Percentiles rank a stretch among this genome's conserved stretches.
Evolutionary conservation across 2,113 vertebrate genomes (phyloP).

Genomic region (Lagopus leucura): DNA sequence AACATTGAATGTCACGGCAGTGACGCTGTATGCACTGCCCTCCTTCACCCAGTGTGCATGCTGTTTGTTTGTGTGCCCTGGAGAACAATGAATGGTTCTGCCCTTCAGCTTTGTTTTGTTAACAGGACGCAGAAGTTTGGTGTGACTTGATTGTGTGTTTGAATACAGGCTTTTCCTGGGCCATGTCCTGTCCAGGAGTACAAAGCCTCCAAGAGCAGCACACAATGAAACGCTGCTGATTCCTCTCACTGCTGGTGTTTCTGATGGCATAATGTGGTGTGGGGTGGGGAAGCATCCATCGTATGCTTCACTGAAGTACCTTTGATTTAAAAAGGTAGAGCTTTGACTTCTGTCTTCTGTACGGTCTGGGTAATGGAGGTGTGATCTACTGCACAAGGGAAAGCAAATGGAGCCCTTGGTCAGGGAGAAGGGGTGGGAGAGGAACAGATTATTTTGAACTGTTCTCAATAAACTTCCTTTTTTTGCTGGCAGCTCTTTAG

Average conservation of each 20-base stretch:
- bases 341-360: background rate
- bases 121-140: background rate
- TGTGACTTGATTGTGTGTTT: background rate
- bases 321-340: background rate
- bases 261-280: background rate
- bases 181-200: background rate
- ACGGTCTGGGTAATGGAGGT: background rate
- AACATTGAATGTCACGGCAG: background rate
- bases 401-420: background rate
- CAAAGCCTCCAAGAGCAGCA: background rate
- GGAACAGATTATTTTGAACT: background rate
- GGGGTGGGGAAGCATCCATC: background rate
- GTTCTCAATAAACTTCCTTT: background rate
- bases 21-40: background rate
- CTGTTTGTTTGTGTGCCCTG: background rate
- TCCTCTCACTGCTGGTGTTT: background rate
- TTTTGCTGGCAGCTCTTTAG: background rate
- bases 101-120: conserved; percentile 16
- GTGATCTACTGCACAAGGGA: background rate
- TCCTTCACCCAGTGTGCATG: background rate
- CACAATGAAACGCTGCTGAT: background rate
- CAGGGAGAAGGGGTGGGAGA: background rate
- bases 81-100: background rate
- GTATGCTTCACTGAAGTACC: background rate
- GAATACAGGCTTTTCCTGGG: background rate